These are phyloP conservation scores for Sapayoa aenigma DNA, from an alignment of 2,113 vertebrate genomes.

Conservation along the genomic window DNA sequence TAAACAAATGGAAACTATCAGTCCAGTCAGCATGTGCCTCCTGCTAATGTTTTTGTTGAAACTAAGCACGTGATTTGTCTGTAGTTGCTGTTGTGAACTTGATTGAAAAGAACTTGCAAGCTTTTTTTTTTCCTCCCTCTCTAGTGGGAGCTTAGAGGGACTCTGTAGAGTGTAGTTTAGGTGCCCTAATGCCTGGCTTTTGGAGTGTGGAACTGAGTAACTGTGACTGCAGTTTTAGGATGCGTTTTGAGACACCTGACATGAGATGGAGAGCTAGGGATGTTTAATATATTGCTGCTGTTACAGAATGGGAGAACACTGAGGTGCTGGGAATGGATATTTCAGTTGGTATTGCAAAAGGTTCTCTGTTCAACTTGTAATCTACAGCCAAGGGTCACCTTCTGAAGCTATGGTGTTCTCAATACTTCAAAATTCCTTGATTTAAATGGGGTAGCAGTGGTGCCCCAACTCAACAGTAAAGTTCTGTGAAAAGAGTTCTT, in stretches of 20 bases:
- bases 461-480: background rate
- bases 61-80: slow-evolving; percentile 5
- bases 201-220: background rate
- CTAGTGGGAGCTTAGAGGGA: background rate
- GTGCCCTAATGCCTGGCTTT: background rate
- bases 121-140: background rate
- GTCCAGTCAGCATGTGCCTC: slow-evolving; percentile 43
- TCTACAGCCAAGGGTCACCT: background rate
- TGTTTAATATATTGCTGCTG: background rate
- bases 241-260: background rate
- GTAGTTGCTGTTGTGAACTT: background rate
- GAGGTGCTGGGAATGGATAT: background rate
- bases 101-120: background rate
- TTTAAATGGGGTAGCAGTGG: background rate
- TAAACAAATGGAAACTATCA: slow-evolving; percentile 48
- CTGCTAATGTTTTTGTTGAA: slow-evolving; percentile 46
- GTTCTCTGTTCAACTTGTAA: background rate
- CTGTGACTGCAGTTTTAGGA: background rate
- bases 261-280: background rate
- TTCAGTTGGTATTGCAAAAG: background rate
- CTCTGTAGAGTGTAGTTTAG: background rate
- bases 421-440: background rate
- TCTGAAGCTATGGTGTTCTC: background rate
- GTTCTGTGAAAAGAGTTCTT: background rate
- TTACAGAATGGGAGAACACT: background rate